Evolutionary conservation across 2,888 invertebrate genomes (phyloP), one percentile per base, ranked within the genome.

Genomic region (Diarsia brunnea): DNA sequence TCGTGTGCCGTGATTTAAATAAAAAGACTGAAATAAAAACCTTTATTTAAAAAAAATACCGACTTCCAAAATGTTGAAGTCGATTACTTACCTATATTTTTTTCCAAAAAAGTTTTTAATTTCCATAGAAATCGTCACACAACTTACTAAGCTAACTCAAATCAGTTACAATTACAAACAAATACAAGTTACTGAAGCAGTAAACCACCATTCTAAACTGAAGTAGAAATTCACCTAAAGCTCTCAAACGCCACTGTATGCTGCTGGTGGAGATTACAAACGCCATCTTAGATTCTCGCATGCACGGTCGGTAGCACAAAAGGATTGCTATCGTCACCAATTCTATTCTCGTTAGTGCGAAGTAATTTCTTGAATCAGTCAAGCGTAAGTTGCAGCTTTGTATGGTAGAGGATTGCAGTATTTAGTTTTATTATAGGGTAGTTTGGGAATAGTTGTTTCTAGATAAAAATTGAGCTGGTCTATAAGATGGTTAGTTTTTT

Each of bases 361-460:
- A 75, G 85, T 87, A 85, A 85, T 85, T 85, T 82, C 69, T 69
- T 60, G 74, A 65, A 27, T 21, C 75, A 82, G 68, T 82, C 67
- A 45, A 49, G 82, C 69, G 75, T 31, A 65, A 67, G 38, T 60
- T 58, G 60, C 27, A 68, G 73, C 63, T 72, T 78, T 61, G 58
- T 70, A 49, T 69, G 38, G 51, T 38, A n/a, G 8, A 19, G 27
- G 61, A 66, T 78, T 81, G 58, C 16, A 55, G 61, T 51, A 58
- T 73, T 73, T 70, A 24, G 31, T 58, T 43, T 21, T 38, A 47
- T 19, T 64, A 11, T 76, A 51, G 58, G 58, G 19, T 24, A 24
- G 38, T 43, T 75, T 51, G 43, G 19, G 16, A 19, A 43, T 47
- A 38, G 12, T 38, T 47, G 31, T 38, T 31, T 55, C 47, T 7